These are phyloP conservation scores for Lithophane socia DNA, from an alignment of 2,888 invertebrate species.

Conservation along the genomic window DNA sequence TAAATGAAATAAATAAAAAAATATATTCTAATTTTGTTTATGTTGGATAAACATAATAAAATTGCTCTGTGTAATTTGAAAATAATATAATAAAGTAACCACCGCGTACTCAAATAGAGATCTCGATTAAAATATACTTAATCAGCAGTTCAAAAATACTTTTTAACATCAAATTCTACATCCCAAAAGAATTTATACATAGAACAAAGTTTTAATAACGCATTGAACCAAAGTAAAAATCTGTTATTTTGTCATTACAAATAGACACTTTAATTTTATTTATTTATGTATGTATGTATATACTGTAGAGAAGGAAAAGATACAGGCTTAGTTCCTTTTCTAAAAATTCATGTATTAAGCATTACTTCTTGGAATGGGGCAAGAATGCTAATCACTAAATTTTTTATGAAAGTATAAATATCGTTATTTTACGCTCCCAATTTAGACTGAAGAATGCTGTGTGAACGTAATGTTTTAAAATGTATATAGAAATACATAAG, in stretches of 20 bases:
- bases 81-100: neutral
- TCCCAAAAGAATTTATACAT: neutral
- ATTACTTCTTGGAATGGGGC: conserved; percentile 21
- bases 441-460: conserved; percentile 4
- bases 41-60: neutral
- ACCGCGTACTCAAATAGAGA: neutral
- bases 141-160: neutral
- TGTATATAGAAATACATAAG: neutral
- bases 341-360: conserved; percentile 5
- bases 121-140: neutral
- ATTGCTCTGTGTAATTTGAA: neutral
- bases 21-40: too few relatives aligned
- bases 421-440: conserved; percentile 19
- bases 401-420: conserved; percentile 5
- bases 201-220: neutral
- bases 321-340: neutral
- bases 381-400: conserved; percentile 33
- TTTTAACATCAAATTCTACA: neutral
- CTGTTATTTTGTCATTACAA: too few relatives aligned
- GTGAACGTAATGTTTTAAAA: neutral
- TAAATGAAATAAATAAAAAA: too few relatives aligned
- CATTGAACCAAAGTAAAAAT: neutral
- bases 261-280: too few relatives aligned
- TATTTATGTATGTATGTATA: neutral
- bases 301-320: neutral